These are phyloP conservation scores for Anoura caudifer DNA, from an alignment of 2,113 vertebrate genomes.

Conservation along the genomic window DNA sequence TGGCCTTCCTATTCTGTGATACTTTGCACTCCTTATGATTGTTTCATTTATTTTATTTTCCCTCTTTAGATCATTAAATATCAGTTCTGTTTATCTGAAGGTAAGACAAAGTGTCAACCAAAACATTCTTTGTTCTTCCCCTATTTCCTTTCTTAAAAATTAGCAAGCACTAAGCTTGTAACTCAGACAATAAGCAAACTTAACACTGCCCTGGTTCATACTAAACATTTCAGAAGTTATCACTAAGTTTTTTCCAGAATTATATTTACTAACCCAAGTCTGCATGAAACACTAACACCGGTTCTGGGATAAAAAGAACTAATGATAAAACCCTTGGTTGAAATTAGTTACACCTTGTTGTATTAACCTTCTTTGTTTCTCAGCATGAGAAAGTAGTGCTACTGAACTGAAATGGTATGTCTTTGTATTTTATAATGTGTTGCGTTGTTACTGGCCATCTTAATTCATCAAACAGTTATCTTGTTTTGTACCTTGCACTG, in stretches of 20 bases:
- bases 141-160: constrained; percentile 75
- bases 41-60: constrained; percentile 88
- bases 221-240: constrained; percentile 86
- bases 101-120: constrained; percentile 91
- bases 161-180: constrained; percentile 82
- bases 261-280: constrained; percentile 83
- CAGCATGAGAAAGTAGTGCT: constrained; percentile 84
- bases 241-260: constrained; percentile 80
- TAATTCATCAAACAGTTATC: constrained; percentile 25
- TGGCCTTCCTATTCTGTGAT: constrained; percentile 87
- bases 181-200: constrained; percentile 81
- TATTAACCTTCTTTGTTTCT: constrained; percentile 83
- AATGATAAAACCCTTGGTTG: constrained; percentile 78
- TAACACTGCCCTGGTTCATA: constrained; percentile 83
- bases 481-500: constrained; percentile 18
- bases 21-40: constrained; percentile 86
- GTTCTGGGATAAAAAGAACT: constrained; percentile 84
- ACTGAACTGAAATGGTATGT: constrained; percentile 80
- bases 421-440: constrained; percentile 82
- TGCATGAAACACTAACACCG: constrained; percentile 89
- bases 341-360: constrained; percentile 81
- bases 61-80: constrained; percentile 99
- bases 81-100: constrained; percentile 98
- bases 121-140: constrained; percentile 83
- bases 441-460: constrained; percentile 76